A percentile compares a stretch with the other conserved stretches of the same genome.
Conservation (phyloP, 2,113 vertebrate genomes). For the Macrotis lagotis region DNA sequence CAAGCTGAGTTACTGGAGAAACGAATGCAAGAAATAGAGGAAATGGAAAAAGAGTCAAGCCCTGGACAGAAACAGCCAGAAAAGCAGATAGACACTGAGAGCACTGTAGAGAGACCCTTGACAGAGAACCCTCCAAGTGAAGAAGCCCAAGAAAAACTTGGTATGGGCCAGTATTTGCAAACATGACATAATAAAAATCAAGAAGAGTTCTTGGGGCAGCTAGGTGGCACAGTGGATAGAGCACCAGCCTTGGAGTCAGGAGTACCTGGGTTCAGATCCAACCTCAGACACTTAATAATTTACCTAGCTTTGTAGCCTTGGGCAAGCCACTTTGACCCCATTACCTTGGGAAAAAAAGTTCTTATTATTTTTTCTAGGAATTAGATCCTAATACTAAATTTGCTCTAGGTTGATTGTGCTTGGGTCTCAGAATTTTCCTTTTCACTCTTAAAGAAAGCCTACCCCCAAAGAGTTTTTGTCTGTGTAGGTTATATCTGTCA, state of each 20-base stretch:
- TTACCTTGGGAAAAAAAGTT: no score
- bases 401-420: not conserved
- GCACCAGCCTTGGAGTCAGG: no score
- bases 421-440: not conserved
- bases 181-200: slow-evolving; percentile 60
- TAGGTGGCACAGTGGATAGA: no score
- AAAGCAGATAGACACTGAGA: slow-evolving; percentile 84
- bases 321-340: no score
- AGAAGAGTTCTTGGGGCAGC: not conserved
- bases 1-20: slow-evolving; percentile 96
- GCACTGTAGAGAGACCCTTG: slow-evolving; percentile 81
- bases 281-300: no score
- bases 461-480: not conserved
- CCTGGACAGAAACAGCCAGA: slow-evolving; percentile 87
- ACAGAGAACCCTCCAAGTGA: slow-evolving; percentile 83
- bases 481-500: not conserved
- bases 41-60: slow-evolving; percentile 88
- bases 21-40: slow-evolving; percentile 94
- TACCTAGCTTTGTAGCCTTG: no score
- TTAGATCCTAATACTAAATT: slow-evolving; percentile 41
- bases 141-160: slow-evolving; percentile 81
- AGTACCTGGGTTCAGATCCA: no score
- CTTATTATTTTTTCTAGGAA: slow-evolving; percentile 70
- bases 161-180: slow-evolving; percentile 77
- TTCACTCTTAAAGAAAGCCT: not conserved